phyloP scores from a whole-genome alignment of 2,113 vertebrate species.

The Agelaius tricolor region DNA sequence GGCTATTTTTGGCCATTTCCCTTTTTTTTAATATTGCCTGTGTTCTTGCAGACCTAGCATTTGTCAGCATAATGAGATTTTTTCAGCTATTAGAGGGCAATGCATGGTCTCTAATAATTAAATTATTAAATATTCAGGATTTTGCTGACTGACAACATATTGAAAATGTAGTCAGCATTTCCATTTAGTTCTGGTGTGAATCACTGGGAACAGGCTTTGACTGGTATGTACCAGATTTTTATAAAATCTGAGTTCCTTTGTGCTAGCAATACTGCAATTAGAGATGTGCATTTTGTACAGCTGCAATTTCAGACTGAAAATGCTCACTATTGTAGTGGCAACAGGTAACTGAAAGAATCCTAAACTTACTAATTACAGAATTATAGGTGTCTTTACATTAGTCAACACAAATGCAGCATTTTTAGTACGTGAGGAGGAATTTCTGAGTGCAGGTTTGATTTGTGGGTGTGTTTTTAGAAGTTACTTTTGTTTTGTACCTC shows the following conservation, averaged over 20 bases:
- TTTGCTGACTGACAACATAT: not conserved
- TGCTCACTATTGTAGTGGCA: not conserved
- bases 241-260: not conserved
- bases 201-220: not conserved
- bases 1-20: not conserved
- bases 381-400: not conserved
- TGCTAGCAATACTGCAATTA: not conserved
- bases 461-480: fast-evolving
- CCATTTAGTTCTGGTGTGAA: not conserved
- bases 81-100: not conserved
- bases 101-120: not conserved
- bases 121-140: slow-evolving; percentile 47
- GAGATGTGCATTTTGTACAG: not conserved
- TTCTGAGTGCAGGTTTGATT: not conserved
- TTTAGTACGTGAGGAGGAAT: not conserved
- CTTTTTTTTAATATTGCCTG: not conserved
- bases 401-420: not conserved
- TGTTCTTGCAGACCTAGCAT: slow-evolving; percentile 2
- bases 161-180: not conserved
- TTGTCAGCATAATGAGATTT: slow-evolving; percentile 11
- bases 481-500: not conserved
- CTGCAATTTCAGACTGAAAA: not conserved
- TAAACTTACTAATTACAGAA: not conserved
- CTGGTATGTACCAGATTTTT: not conserved
- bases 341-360: not conserved